Evolutionary conservation across 2,797 vertebrate species (phyloP).

Genomic region (Tapirus indicus): DNA sequence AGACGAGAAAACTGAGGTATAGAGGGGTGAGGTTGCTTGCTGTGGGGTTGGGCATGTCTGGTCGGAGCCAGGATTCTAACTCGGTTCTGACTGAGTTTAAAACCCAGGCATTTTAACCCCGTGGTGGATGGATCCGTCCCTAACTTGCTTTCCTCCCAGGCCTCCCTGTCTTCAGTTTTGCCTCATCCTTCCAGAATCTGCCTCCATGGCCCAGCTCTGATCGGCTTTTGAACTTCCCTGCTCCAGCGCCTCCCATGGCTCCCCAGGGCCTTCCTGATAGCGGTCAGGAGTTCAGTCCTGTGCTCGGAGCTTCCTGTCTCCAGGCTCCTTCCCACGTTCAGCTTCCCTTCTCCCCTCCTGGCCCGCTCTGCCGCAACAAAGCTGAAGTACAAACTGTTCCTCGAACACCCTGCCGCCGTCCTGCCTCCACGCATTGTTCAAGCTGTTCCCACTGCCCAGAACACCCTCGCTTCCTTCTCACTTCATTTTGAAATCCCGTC

Average conservation of each 20-base stretch:
- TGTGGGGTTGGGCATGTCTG: background rate
- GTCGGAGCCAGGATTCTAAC: background rate
- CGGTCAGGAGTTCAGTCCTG: background rate
- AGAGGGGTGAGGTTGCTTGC: background rate
- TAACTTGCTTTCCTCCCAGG: background rate
- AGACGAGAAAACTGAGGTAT: background rate
- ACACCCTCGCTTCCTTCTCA: background rate
- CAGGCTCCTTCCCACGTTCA: background rate
- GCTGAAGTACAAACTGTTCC: background rate
- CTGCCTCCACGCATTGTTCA: background rate
- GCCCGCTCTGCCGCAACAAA: background rate
- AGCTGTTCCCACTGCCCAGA: background rate
- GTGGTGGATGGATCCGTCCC: rapidly evolving
- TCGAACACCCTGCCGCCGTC: background rate
- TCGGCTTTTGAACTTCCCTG: background rate
- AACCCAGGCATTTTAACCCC: background rate
- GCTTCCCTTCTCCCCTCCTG: background rate
- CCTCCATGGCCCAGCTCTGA: background rate
- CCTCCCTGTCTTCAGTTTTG: background rate
- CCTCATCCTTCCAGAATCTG: background rate
- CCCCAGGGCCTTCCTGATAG: background rate
- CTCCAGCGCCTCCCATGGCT: background rate
- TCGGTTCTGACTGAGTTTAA: constrained; percentile 9
- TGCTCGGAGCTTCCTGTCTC: background rate
- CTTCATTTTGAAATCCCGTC: constrained; percentile 31